Conservation (phyloP, 2,888 invertebrate genomes). For the Synanthedon vespiformis region DNA sequence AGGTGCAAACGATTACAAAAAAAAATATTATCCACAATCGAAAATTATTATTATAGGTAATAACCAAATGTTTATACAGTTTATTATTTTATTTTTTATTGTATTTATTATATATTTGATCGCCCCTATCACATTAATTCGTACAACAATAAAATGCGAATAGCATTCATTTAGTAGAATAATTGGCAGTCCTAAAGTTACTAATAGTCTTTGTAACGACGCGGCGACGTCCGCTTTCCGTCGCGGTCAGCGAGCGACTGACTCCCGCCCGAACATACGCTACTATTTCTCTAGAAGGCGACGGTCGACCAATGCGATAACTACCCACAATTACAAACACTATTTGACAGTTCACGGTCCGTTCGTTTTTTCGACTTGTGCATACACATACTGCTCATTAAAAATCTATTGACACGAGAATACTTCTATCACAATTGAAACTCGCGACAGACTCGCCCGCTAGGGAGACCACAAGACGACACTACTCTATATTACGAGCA, state of each 20-base stretch:
- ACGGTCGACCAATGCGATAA: no score
- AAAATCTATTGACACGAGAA: background rate
- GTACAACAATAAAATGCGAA: constrained; percentile 50
- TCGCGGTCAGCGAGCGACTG: no score
- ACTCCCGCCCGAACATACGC: no score
- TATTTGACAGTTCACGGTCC: no score
- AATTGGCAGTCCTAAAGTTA: constrained; percentile 59
- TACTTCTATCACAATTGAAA: constrained; percentile 7
- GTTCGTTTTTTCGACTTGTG: no score
- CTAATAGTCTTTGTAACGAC: constrained; percentile 28
- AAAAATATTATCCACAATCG: constrained; percentile 37
- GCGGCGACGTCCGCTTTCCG: constrained; percentile 11
- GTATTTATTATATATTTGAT: constrained; percentile 23
- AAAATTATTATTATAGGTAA: constrained; percentile 34
- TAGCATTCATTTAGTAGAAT: constrained; percentile 43
- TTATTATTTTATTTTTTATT: constrained; percentile 28
- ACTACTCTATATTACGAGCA: background rate
- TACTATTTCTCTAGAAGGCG: no score
- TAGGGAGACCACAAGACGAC: constrained; percentile 3
- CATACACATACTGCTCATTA: no score
- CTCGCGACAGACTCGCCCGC: constrained; percentile 1
- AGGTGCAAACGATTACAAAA: constrained; percentile 64
- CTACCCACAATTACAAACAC: no score
- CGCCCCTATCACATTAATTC: constrained; percentile 54
- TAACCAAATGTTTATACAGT: constrained; percentile 41